Base-by-base conservation (phyloP, 2,797 vertebrate species). In the Poecilia picta region DNA sequence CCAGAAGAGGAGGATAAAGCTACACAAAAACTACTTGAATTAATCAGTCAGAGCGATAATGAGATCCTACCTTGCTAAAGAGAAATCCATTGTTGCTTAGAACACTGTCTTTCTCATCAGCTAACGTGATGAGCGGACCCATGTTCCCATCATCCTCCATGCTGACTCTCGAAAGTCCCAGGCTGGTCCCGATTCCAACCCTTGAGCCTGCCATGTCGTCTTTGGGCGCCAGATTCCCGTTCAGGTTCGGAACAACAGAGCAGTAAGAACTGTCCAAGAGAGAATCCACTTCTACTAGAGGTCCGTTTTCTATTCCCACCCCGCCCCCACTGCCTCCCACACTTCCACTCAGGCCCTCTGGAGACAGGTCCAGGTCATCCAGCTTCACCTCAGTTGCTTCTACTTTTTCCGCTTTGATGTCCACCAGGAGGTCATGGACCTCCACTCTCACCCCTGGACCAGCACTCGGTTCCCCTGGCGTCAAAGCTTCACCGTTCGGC, bases 321-420 rank as follows among this genome's bases (percentile, higher is more conserved):
- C 91, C 92, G 13, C 89, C 90, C 33, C 91, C 92, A 8, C 88
- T 88, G 10, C 86, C 93, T 4, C 87, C 87, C 4, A 82, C 91
- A 80, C 94, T 92, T 57, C 91, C 92, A 25, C 95, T 93, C 16
- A 99, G 90, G 0, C 96, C 97, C 88, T 99, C 98, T 0, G 98
- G 98, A 71, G 98, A 99, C 80, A 99, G 92, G 93, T 99, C 98
- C 94, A 99, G 96, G 87, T 99, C 98, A 28, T 99, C 98, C 84
- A 99, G 94, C 89, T 99, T 99, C 72, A 99, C 98, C 91, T 99
- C 98, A 0, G 98, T 99, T 73, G 98, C 98, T 92, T 99, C 98
- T 28, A 99, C 98, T 84, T 99, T 99, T 90, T 99, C 98, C 25
- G 98, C 98, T 94, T 99, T 99, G 93, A 99, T 99, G 89, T 99